Evolutionary conservation across 2,113 vertebrate genomes (phyloP).

Genomic region (Ahaetulla prasina): DNA sequence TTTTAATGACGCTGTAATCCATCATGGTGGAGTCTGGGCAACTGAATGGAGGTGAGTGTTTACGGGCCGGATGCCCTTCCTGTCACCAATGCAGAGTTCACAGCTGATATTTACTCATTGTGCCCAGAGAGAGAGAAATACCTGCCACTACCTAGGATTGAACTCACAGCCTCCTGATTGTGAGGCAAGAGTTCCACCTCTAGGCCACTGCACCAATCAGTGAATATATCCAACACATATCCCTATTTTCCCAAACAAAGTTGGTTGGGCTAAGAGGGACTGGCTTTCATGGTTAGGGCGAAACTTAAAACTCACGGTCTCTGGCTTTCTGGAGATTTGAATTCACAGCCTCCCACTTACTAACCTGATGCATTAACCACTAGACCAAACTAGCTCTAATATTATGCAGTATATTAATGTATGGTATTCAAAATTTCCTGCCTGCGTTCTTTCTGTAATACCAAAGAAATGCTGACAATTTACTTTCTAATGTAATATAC

Average conservation of each 20-base stretch:
- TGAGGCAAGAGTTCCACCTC: no score
- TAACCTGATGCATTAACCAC: background rate
- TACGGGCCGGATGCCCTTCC: no score
- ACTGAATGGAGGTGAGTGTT: no score
- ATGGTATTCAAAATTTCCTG: background rate
- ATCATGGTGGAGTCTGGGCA: fast-evolving
- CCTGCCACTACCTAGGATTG: no score
- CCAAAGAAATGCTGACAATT: background rate
- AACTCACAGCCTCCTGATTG: no score
- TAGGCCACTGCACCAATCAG: no score
- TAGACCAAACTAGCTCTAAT: background rate
- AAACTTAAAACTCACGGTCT: background rate
- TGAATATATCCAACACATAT: background rate
- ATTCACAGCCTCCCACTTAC: background rate
- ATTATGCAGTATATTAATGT: background rate
- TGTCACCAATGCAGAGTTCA: no score
- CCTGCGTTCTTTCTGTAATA: background rate
- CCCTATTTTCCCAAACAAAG: background rate
- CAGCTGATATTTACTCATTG: no score
- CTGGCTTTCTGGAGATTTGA: background rate
- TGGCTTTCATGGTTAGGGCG: background rate
- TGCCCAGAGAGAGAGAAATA: no score
- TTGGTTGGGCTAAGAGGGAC: background rate
- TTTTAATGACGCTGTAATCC: no score
- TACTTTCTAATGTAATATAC: background rate